Percentiles rank a stretch among this genome's conserved stretches.
Conservation (phyloP, 2,113 vertebrate species). For the Cygnus atratus region DNA sequence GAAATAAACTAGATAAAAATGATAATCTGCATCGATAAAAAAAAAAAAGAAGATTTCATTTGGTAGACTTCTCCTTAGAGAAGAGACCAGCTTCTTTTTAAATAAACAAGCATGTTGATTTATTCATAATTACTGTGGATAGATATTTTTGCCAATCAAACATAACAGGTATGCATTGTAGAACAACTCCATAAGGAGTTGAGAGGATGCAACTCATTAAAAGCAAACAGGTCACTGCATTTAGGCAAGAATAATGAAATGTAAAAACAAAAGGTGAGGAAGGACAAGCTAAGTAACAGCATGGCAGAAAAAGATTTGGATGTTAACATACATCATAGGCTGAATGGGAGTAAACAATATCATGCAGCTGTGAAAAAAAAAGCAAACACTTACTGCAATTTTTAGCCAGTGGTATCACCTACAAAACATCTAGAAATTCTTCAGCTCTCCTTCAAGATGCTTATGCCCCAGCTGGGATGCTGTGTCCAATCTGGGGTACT, state of each 20-base stretch:
- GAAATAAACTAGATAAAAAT: not conserved
- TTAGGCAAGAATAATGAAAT: not conserved
- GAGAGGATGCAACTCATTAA: not conserved
- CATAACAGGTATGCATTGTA: not conserved
- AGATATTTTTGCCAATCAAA: slow-evolving; percentile 1
- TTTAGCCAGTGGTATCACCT: not conserved
- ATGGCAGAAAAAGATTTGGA: not conserved
- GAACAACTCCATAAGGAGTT: not conserved
- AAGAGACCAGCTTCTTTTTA: not conserved
- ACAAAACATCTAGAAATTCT: not conserved
- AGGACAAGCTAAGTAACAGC: not conserved
- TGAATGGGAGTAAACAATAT: not conserved
- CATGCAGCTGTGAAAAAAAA: not conserved
- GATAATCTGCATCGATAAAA: not conserved
- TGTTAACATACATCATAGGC: not conserved
- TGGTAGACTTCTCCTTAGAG: not conserved
- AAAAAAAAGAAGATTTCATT: not conserved
- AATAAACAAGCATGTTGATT: not conserved
- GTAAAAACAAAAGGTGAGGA: not conserved
- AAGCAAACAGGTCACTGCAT: not conserved
- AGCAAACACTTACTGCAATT: not conserved
- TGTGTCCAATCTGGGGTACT: not conserved
- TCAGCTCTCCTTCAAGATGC: not conserved
- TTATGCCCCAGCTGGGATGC: not conserved
- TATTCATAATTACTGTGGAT: not conserved